Percentiles rank a stretch among this genome's conserved stretches.
phyloP scores from a whole-genome alignment of 37 sponge, comb jelly and placozoan species.

The Bolinopsis microptera region DNA sequence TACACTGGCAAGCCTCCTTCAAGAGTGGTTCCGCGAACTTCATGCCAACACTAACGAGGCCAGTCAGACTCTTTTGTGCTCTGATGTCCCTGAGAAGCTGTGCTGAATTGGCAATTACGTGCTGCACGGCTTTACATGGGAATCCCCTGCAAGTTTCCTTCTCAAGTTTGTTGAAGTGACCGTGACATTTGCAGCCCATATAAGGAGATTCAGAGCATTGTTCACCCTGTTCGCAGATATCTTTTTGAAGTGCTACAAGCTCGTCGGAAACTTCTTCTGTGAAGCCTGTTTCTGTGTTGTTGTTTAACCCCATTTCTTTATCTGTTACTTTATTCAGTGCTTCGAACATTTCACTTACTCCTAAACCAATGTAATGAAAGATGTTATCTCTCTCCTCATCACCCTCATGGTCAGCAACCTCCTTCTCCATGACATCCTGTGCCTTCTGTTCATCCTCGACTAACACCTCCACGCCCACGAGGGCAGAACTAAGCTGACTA shows the following conservation, averaged over 20 bases:
- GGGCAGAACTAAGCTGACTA: background rate
- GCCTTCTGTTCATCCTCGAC: background rate
- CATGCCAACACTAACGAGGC: background rate
- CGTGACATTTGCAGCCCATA: background rate
- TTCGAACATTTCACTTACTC: background rate
- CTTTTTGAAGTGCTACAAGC: background rate
- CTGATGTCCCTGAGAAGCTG: background rate
- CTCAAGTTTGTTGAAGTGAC: background rate
- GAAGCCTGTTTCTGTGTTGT: background rate
- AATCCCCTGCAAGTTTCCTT: background rate
- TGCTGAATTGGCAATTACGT: background rate
- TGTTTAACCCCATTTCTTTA: background rate
- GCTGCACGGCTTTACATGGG: background rate
- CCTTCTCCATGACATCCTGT: background rate
- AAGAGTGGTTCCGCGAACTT: background rate
- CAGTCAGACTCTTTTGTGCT: background rate
- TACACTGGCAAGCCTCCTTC: background rate
- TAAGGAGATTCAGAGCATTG: background rate
- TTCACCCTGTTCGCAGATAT: background rate
- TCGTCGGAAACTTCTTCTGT: background rate
- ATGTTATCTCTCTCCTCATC: background rate
- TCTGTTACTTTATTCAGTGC: background rate
- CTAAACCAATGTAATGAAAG: background rate
- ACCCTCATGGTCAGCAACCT: background rate
- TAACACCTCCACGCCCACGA: background rate